These are phyloP conservation scores for Pseudoatta argentina DNA, from an alignment of 1,140 invertebrate genomes.

Conservation along the genomic window DNA sequence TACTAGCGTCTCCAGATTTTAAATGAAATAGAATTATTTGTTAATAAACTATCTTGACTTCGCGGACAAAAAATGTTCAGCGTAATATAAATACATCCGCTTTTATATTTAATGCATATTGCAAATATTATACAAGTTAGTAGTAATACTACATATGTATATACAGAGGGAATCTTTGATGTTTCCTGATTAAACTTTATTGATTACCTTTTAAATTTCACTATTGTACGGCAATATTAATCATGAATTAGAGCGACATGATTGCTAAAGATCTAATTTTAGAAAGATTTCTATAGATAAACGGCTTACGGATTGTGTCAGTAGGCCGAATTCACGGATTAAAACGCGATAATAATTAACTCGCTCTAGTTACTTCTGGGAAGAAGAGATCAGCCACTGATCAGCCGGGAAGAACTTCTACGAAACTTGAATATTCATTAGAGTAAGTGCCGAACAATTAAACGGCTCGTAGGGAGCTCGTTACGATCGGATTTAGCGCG, in stretches of 20 bases:
- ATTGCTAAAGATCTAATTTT: not conserved
- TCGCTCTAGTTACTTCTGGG: constrained; percentile 39
- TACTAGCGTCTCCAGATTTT: no score
- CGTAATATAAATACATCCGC: no score
- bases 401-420: constrained; percentile 35
- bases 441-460: constrained; percentile 56
- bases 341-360: constrained; percentile 48
- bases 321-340: constrained; percentile 5
- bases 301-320: not conserved
- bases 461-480: constrained; percentile 58
- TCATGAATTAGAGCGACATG: not conserved
- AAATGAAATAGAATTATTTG: no score
- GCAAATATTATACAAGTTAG: no score
- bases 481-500: constrained; percentile 59
- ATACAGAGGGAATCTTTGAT: not conserved
- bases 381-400: constrained; percentile 50
- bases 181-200: not conserved
- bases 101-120: no score
- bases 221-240: not conserved
- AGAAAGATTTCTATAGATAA: not conserved
- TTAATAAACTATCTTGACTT: no score
- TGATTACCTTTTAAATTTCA: not conserved
- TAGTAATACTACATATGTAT: no score
- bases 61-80: no score
- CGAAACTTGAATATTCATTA: constrained; percentile 65